phyloP scores from a whole-genome alignment of 2,113 vertebrate genomes.

The Brachirus orientalis region DNA sequence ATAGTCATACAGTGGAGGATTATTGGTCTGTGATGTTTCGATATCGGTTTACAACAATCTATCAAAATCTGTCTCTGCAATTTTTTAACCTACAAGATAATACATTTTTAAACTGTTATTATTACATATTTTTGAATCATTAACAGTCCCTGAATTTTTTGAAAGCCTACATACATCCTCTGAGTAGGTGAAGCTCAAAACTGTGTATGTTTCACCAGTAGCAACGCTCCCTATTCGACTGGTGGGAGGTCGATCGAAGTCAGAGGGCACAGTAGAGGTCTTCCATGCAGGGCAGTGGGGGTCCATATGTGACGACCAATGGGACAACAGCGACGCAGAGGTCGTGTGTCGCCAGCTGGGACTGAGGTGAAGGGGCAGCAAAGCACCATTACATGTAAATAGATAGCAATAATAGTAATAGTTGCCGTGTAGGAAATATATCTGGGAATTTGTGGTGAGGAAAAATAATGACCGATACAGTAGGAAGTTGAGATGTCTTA shows the following conservation, averaged over 20 bases:
- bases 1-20: constrained; percentile 9
- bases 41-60: neutral
- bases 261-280: constrained; percentile 93
- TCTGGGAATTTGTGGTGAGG: neutral
- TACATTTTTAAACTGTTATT: too few relatives aligned
- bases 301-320: constrained; percentile 95
- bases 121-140: too few relatives aligned
- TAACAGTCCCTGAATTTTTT: too few relatives aligned
- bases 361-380: constrained; percentile 83
- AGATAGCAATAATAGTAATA: neutral
- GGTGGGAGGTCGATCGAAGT: constrained; percentile 78
- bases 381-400: too few relatives aligned
- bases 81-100: neutral
- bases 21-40: neutral
- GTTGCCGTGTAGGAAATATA: constrained; percentile 10
- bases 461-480: constrained; percentile 18
- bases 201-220: constrained; percentile 61
- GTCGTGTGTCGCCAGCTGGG: constrained; percentile 97
- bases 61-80: too few relatives aligned
- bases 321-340: constrained; percentile 96
- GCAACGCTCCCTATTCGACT: constrained; percentile 84
- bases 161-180: neutral
- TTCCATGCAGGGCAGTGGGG: constrained; percentile 93
- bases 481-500: constrained; percentile 32
- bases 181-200: neutral